These are phyloP conservation scores for Plusia festucae DNA, from an alignment of 2,888 invertebrate genomes.

Conservation along the genomic window DNA sequence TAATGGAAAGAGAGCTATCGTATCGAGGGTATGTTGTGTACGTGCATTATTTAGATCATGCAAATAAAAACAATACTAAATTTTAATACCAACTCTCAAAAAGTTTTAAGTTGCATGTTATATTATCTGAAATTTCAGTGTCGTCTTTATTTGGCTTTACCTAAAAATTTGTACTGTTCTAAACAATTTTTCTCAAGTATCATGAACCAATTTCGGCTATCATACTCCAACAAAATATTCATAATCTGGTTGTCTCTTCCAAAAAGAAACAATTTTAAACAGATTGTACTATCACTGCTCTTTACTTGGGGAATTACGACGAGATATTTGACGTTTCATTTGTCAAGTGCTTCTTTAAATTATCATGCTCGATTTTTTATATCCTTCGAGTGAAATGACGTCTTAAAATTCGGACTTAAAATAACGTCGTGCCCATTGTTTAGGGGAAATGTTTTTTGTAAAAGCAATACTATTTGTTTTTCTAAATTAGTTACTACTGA, in stretches of 20 bases:
- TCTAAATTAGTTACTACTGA: background rate
- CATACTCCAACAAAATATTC: conserved; percentile 11
- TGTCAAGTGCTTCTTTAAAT: conserved; percentile 43
- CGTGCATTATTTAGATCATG: background rate
- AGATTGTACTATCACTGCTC: conserved; percentile 30
- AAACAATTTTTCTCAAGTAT: background rate
- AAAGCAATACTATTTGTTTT: background rate
- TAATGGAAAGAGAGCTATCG: background rate
- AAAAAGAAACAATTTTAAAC: conserved; percentile 26
- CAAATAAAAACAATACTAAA: too few relatives aligned
- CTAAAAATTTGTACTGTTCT: background rate
- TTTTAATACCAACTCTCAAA: too few relatives aligned
- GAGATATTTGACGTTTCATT: conserved; percentile 45
- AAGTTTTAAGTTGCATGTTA: too few relatives aligned
- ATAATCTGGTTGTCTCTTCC: conserved; percentile 22
- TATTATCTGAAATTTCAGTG: background rate
- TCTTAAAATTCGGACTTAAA: too few relatives aligned
- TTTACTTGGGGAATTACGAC: conserved; percentile 38
- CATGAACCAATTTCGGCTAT: conserved; percentile 4
- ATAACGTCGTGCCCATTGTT: conserved; percentile 13
- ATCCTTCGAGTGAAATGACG: conserved; percentile 9
- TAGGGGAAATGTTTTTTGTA: background rate
- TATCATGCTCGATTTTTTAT: conserved; percentile 23
- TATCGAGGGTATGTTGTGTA: background rate
- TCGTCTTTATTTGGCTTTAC: background rate